Percentiles rank a stretch among this genome's conserved stretches.
These are phyloP conservation scores for Montipora cactus DNA, from an alignment of 64 coral and sea anemone genomes.

Conservation along the genomic window DNA sequence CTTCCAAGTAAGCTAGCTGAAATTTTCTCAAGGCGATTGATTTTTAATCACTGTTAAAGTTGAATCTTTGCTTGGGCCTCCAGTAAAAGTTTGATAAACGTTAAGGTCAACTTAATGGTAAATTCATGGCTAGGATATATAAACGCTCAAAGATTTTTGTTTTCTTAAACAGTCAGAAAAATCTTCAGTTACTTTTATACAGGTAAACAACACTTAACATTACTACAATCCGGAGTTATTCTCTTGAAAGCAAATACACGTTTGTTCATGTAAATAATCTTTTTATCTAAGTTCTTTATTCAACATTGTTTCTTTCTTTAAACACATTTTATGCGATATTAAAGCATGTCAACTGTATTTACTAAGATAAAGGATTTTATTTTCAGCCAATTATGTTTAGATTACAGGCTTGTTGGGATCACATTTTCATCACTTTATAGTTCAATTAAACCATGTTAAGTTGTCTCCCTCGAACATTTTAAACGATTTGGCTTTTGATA, in stretches of 20 bases:
- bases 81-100: background rate
- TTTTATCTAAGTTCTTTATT: no score
- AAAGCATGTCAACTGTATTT: no score
- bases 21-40: no score
- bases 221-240: background rate
- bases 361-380: no score
- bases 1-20: background rate
- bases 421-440: background rate
- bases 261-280: no score
- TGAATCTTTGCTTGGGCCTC: background rate
- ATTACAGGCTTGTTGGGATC: background rate
- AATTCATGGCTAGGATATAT: background rate
- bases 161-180: conserved; percentile 16
- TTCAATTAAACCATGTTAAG: background rate
- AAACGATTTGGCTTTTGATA: background rate
- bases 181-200: background rate
- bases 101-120: no score
- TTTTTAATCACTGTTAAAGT: background rate
- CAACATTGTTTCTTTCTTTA: no score
- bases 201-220: background rate
- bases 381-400: no score
- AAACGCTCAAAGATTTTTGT: background rate
- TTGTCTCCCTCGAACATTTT: background rate
- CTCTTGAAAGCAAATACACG: no score
- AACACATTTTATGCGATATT: no score